phyloP scores from a whole-genome alignment of 2,113 vertebrate species.

The Pteronura brasiliensis region DNA sequence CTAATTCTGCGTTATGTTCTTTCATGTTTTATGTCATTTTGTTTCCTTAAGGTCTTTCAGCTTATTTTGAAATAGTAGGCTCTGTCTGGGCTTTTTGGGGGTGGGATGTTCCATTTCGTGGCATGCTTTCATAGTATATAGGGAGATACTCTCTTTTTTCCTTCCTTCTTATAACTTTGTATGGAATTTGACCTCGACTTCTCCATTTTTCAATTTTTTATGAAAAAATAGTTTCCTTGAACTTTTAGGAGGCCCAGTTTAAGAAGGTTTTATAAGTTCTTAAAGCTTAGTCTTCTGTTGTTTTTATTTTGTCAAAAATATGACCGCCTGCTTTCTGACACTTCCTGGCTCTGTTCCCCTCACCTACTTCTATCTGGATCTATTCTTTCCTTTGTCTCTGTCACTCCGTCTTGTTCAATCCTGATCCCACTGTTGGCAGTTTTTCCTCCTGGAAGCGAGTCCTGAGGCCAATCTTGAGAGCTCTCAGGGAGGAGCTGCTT shows the following conservation, averaged over 20 bases:
- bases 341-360: background rate
- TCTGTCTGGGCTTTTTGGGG: background rate
- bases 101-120: background rate
- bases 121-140: background rate
- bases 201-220: background rate
- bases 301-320: background rate
- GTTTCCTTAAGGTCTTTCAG: background rate
- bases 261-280: background rate
- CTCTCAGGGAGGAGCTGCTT: background rate
- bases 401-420: background rate
- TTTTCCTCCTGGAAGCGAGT: background rate
- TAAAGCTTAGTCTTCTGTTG: background rate
- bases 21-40: background rate
- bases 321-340: background rate
- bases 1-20: background rate
- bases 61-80: background rate
- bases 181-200: background rate
- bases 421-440: background rate
- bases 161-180: background rate
- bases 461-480: background rate
- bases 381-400: background rate
- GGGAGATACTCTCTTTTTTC: background rate
- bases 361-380: background rate
- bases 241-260: background rate
- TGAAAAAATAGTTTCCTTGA: background rate